Conservation (phyloP, 2,113 vertebrate species). For the Serinus canaria region DNA sequence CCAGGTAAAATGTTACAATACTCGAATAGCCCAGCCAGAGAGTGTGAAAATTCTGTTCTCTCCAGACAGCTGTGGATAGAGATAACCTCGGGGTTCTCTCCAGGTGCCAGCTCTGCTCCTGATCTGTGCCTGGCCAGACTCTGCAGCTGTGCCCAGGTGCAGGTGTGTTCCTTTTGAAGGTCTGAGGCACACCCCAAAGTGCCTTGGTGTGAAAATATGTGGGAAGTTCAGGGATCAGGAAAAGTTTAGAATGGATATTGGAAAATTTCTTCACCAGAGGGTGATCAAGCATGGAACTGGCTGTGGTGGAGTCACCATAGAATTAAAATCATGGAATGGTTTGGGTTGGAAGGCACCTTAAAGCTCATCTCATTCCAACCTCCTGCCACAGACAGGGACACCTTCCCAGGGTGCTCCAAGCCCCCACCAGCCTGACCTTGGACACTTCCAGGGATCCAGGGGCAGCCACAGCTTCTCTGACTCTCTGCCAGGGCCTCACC, state of each 20-base stretch:
- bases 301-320: background rate
- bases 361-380: background rate
- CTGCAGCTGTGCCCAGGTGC: background rate
- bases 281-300: background rate
- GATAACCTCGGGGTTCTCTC: background rate
- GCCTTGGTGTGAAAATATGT: background rate
- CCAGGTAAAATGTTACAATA: background rate
- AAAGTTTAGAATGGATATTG: background rate
- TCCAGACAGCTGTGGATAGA: background rate
- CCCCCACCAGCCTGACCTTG: fast-evolving
- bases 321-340: background rate
- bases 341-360: background rate
- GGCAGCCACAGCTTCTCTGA: background rate
- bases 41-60: background rate
- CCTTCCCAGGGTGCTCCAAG: background rate
- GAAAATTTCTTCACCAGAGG: background rate
- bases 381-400: background rate
- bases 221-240: background rate
- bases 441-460: background rate
- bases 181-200: background rate
- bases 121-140: background rate
- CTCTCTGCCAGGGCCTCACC: background rate
- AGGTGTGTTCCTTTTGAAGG: background rate
- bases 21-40: background rate
- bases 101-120: background rate